Evolutionary conservation across 2,888 invertebrate genomes (phyloP), one percentile per base, ranked within the genome.

Genomic region (Cataglyphis rosenhaueri): DNA sequence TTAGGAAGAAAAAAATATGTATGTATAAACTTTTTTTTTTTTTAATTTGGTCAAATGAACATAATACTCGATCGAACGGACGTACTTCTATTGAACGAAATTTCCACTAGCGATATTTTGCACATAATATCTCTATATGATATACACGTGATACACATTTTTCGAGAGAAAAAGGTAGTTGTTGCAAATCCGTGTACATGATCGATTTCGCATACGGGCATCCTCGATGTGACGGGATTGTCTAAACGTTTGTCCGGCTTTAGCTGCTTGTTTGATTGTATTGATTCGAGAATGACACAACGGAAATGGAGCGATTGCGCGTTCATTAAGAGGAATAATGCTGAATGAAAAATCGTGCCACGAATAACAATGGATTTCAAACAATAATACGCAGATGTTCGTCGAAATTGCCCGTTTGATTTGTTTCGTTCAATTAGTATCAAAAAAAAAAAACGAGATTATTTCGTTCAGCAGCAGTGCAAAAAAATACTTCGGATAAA

Each of bases 181-280:
- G 25, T 29, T 21, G 38, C 52, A 55, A 73, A 65, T 52, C 41
- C 48, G 21, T 21, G 64, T 48, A 15, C 12, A 38, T 41, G 29
- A 38, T 12, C 29, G 52, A 75, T 18, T 59, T 76, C 38, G 9
- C 81, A 81, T 29, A 12, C 75, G 82, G 70, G 59, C 32, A 82
- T 75, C 59, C 71, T 82, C 74, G 73, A 65, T 83, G 85, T 65
- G 85, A 87, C 86, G 81, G 64, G 84, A 79, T 81, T 79, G 82
- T 85, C 70, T 62, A 81, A 87, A 87, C 85, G 74, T 82, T 87
- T 84, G 81, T 84, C 81, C 73, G 81, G 83, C 83, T 86, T 84
- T 82, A 61, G 83, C 70, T 83, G 78, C 75, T 59, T 70, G 78
- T 86, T 88, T 76, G 84, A 84, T 73, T 59, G 74, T 70, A 86